Evolutionary conservation across 30 jellyfish, hydroid and myxozoan species (phyloP).

Genomic region (Chrysaora quinquecirrha): DNA sequence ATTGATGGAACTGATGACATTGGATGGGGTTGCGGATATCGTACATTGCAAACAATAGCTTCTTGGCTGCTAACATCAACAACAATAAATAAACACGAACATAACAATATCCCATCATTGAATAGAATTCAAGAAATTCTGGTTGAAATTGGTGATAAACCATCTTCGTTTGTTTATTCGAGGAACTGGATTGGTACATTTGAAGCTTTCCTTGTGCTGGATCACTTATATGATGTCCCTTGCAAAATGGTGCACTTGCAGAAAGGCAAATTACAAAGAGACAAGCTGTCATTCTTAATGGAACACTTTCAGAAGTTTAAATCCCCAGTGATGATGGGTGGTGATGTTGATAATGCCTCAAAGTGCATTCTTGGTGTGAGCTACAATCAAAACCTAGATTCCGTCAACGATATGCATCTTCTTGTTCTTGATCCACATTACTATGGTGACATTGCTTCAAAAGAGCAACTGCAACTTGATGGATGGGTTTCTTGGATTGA

Average conservation of each 20-base stretch:
- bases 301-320: constrained; percentile 46
- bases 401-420: not conserved
- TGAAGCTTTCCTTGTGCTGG: constrained; percentile 70
- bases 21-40: constrained; percentile 93
- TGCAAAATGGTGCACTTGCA: constrained; percentile 56
- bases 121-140: constrained; percentile 42
- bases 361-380: constrained; percentile 64
- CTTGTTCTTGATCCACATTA: constrained; percentile 57
- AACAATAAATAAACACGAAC: constrained; percentile 26
- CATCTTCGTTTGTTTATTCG: constrained; percentile 53
- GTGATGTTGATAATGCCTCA: constrained; percentile 79
- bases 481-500: constrained; percentile 73
- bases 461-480: constrained; percentile 42
- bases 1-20: constrained; percentile 65
- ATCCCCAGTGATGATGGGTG: constrained; percentile 88
- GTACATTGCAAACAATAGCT: constrained; percentile 77
- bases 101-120: constrained; percentile 66
- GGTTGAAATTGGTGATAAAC: constrained; percentile 65
- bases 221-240: constrained; percentile 48
- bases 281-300: not conserved
- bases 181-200: constrained; percentile 79
- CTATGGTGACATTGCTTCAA: constrained; percentile 25
- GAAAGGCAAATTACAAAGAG: constrained; percentile 32
- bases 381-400: not conserved
- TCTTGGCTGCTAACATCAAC: constrained; percentile 85